Conservation (phyloP, 2,888 invertebrate genomes). For the Caenorhabditis angaria region DNA sequence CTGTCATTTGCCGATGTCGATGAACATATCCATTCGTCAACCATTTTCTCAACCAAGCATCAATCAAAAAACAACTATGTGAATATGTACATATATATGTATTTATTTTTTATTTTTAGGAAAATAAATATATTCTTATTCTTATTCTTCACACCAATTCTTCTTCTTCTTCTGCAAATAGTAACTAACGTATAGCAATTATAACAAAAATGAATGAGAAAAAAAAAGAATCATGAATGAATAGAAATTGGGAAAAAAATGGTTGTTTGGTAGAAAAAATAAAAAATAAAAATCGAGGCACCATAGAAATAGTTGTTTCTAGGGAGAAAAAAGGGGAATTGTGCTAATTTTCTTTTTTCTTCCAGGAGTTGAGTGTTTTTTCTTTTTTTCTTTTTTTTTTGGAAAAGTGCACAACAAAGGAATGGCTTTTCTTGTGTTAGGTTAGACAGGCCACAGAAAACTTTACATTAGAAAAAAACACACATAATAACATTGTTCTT, state of each 20-base stretch:
- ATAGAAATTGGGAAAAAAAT: background rate
- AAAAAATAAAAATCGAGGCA: background rate
- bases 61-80: too few species aligned
- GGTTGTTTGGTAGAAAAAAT: too few species aligned
- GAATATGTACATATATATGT: too few species aligned
- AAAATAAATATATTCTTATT: too few species aligned
- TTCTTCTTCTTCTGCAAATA: too few species aligned
- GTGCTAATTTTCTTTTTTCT: background rate
- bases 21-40: conserved; percentile 3
- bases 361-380: background rate
- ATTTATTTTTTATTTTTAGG: too few species aligned
- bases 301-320: background rate
- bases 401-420: background rate
- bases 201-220: background rate
- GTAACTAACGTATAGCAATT: too few species aligned
- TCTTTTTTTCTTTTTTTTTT: background rate
- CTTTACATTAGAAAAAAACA: too few species aligned
- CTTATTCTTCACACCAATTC: too few species aligned
- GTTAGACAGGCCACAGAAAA: background rate
- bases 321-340: background rate
- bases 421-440: too few species aligned
- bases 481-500: too few species aligned
- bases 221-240: too few species aligned
- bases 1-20: conserved; percentile 13
- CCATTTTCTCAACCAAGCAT: background rate